Evolutionary conservation across 2,797 vertebrate species (phyloP).

Genomic region (Sparidentex hasta): DNA sequence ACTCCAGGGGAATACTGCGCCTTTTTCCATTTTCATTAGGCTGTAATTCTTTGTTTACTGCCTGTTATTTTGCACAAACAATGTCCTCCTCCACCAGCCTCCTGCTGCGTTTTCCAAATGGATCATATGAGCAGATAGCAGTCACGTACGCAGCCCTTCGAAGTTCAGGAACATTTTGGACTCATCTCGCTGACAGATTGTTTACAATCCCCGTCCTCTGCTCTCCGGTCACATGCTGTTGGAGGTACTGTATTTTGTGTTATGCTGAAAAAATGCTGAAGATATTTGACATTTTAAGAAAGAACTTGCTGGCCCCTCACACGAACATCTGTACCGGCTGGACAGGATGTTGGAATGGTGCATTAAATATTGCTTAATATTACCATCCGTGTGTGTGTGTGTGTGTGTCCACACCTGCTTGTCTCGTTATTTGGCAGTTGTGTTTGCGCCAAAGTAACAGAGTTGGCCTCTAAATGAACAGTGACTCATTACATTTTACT

Average conservation of each 20-base stretch:
- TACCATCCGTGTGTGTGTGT: conserved; percentile 16
- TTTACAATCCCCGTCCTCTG: conserved; percentile 38
- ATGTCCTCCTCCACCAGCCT: conserved; percentile 13
- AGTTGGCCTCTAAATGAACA: conserved; percentile 10
- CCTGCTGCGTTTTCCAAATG: conserved; percentile 16
- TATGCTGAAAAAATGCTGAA: conserved; percentile 33
- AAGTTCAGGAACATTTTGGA: conserved; percentile 41
- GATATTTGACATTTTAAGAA: conserved; percentile 52
- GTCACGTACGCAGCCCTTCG: conserved; percentile 9
- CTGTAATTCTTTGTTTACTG: conserved; percentile 39
- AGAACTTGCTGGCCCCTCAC: conserved; percentile 20
- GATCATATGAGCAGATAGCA: background rate
- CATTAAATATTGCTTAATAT: conserved; percentile 69
- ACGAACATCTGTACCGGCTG: conserved; percentile 60
- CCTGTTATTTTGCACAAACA: conserved; percentile 2
- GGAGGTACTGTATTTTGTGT: conserved; percentile 20
- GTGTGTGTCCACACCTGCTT: conserved; percentile 55
- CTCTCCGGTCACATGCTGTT: background rate
- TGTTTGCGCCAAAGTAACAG: conserved; percentile 41
- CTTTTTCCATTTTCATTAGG: conserved; percentile 24
- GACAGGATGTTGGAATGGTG: conserved; percentile 48
- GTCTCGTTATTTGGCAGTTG: conserved; percentile 54
- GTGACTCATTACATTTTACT: conserved; percentile 18
- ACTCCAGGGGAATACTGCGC: conserved; percentile 6
- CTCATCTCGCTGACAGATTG: conserved; percentile 49